Base-by-base conservation (phyloP, 2,888 invertebrate genomes). In the Antitype chi region DNA sequence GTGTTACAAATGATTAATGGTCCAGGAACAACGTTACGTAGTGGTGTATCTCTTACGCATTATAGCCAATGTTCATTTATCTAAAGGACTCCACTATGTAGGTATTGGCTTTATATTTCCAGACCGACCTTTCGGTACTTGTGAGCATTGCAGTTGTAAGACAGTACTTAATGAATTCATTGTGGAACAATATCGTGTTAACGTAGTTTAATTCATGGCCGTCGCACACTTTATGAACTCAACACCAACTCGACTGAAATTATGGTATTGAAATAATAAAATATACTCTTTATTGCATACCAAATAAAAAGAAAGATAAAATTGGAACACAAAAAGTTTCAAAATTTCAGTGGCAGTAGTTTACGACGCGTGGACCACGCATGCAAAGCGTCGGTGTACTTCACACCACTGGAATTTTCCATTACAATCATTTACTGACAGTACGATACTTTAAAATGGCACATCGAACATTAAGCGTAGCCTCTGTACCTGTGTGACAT, bases 361-460 rank as follows among this genome's bases (percentile, higher is more conserved):
- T 55, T 28, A 55, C 13, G 43, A 72, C 43, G n/a, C 38, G 5
- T 70, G 13, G 53, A 73, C 25, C 25, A 74, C 32, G n/a, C 38
- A 49, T 38, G n/a, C 38, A 59, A 72, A 74, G 73, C 73, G 59
- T 73, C 38, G 25, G 25, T 60, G 38, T 17, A 38, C 38, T 28
- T 59, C 38, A 25, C 32, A 57, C 55, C 43, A 53, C 67, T 32
- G 17, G 32, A 52, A n/a, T 32, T 52, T 5, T n/a, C 11, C 53
- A 32, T 53, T 32, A 32, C 9, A 67, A 32, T n/a, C 3, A 49
- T n/a, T 20, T 23, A 28, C 49, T 25, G 23, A 23, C 17, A 28
- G 13, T 43, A 72, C 5, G 28, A 13, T 28, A 28, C 17, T 70
- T 55, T 70, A 70, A 43, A 20, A n/a, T 47, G 20, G n/a, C 71